Conservation (phyloP, 1,140 invertebrate genomes). For the Hormaphis cornu region DNA sequence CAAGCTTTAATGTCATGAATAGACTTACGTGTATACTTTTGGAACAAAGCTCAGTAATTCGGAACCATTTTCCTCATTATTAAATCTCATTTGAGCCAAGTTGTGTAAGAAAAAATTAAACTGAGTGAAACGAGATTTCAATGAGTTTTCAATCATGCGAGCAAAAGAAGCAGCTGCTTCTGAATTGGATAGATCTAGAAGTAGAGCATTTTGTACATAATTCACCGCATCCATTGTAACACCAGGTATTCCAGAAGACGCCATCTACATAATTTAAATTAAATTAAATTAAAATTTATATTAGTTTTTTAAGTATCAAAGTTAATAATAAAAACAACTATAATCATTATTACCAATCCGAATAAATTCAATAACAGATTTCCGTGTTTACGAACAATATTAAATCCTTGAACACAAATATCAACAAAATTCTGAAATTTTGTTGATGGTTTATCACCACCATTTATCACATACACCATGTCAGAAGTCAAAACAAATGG, state of each 20-base stretch:
- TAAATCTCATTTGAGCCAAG: conserved; percentile 84
- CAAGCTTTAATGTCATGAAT: neutral
- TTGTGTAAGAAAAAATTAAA: conserved; percentile 98
- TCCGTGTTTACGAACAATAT: conserved; percentile 87
- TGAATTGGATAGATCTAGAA: conserved; percentile 81
- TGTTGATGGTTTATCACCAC: conserved; percentile 84
- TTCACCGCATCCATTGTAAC: conserved; percentile 82
- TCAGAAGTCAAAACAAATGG: conserved; percentile 97
- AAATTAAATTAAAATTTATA: neutral
- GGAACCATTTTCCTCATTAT: conserved; percentile 70
- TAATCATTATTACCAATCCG: conserved; percentile 59
- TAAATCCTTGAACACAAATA: conserved; percentile 94
- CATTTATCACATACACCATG: conserved; percentile 99
- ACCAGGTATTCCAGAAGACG: conserved; percentile 85
- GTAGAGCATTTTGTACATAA: conserved; percentile 82
- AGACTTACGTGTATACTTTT: conserved; percentile 78
- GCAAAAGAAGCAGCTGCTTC: conserved; percentile 91
- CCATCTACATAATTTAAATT: conserved; percentile 60
- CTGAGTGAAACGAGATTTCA: conserved; percentile 82
- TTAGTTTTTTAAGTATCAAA: neutral
- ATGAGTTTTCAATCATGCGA: conserved; percentile 78
- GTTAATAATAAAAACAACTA: neutral
- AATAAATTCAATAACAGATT: conserved; percentile 89
- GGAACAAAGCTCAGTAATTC: conserved; percentile 87
- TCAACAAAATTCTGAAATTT: conserved; percentile 97